phyloP scores from a whole-genome alignment of 2,888 invertebrate genomes.

The Heliconius ismenius region DNA sequence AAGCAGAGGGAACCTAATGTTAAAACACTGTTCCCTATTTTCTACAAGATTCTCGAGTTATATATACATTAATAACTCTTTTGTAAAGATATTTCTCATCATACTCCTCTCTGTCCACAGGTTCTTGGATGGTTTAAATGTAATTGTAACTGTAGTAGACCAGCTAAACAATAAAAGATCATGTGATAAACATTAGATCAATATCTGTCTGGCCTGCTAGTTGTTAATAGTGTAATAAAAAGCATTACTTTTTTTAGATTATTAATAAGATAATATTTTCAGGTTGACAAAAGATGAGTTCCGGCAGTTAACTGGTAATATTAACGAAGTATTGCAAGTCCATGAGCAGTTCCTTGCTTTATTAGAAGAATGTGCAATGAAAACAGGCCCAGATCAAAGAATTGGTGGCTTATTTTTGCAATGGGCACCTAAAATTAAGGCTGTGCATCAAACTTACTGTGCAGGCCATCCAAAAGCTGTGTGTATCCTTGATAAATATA shows the following conservation, averaged over 20 bases:
- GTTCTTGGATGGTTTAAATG: too few relatives aligned
- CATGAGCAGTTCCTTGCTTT: conserved; percentile 91
- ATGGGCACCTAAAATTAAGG: conserved; percentile 90
- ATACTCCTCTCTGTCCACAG: too few relatives aligned
- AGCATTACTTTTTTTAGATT: too few relatives aligned
- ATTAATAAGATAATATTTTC: conserved; percentile 50
- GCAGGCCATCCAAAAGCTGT: conserved; percentile 97
- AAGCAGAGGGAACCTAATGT: too few relatives aligned
- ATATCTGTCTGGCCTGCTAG: too few relatives aligned
- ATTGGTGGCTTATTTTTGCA: conserved; percentile 95
- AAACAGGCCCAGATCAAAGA: conserved; percentile 88
- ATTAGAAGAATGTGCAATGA: conserved; percentile 89
- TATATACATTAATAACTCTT: too few relatives aligned
- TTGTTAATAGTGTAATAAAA: too few relatives aligned
- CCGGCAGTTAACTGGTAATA: conserved; percentile 92
- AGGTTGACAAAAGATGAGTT: conserved; percentile 93
- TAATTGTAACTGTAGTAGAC: too few relatives aligned
- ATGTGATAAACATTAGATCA: too few relatives aligned
- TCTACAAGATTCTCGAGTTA: neutral
- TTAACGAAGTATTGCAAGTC: conserved; percentile 91
- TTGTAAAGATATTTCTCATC: too few relatives aligned
- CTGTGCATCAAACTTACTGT: conserved; percentile 94
- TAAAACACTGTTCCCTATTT: neutral
- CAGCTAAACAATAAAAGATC: too few relatives aligned
- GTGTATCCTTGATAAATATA: conserved; percentile 94